Evolutionary conservation across 2,797 vertebrate genomes (phyloP).

Genomic region (Tapera naevia): DNA sequence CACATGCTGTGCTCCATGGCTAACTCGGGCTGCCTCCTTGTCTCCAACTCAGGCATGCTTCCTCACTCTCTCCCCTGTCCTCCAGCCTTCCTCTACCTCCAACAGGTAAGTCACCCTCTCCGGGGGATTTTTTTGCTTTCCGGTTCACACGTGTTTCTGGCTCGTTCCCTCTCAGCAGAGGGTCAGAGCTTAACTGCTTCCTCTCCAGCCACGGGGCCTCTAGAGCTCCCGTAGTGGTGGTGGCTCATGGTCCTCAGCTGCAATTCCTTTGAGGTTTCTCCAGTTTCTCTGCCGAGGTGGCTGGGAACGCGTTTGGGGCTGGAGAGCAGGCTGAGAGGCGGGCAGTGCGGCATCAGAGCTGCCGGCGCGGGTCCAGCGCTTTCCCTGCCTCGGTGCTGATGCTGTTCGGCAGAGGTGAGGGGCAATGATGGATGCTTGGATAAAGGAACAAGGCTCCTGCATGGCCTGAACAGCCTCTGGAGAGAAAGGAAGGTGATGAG

Average conservation of each 20-base stretch:
- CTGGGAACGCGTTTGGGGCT: not conserved
- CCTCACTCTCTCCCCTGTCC: constrained; percentile 91
- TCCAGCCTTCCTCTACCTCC: constrained; percentile 94
- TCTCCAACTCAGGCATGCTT: constrained; percentile 92
- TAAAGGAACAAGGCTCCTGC: not conserved
- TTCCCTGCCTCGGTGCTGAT: not conserved
- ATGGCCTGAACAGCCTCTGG: not conserved
- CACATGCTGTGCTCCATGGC: constrained; percentile 98
- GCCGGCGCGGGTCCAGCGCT: not conserved
- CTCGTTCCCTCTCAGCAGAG: not conserved
- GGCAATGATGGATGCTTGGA: not conserved
- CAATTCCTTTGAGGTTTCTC: not conserved
- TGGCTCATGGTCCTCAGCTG: not conserved
- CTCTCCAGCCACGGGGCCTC: not conserved
- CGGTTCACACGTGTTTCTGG: constrained; percentile 70
- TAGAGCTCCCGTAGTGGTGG: not conserved
- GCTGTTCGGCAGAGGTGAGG: not conserved
- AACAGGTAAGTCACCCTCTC: constrained; percentile 88
- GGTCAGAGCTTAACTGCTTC: not conserved
- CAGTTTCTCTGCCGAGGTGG: not conserved
- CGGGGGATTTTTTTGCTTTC: constrained; percentile 43
- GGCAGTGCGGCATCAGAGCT: constrained; percentile 37
- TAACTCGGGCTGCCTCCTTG: constrained; percentile 94
- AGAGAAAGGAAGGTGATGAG: not conserved
- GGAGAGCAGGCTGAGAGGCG: not conserved